These are phyloP conservation scores for Microtus pennsylvanicus DNA, from an alignment of 2,113 vertebrate genomes.

Conservation along the genomic window DNA sequence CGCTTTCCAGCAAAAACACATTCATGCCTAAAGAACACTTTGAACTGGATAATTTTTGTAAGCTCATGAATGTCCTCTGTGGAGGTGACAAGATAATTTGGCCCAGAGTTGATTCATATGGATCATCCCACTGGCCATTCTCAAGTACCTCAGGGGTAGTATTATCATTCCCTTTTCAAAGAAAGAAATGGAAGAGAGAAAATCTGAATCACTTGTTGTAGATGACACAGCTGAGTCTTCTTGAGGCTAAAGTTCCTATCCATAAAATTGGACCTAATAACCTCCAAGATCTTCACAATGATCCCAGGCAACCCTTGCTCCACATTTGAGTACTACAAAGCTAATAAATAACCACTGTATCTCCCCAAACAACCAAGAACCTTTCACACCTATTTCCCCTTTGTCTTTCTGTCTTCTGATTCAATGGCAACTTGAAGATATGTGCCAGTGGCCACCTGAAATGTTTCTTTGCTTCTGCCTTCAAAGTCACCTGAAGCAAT, in stretches of 20 bases:
- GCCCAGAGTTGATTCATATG: not conserved
- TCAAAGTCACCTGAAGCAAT: not conserved
- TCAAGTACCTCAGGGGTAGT: not conserved
- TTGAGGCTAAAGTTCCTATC: not conserved
- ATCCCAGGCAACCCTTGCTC: not conserved
- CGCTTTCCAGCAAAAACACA: not conserved
- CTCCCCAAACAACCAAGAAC: not conserved
- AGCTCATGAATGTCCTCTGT: not conserved
- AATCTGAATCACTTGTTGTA: not conserved
- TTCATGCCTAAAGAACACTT: not conserved
- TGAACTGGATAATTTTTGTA: not conserved
- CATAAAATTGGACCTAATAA: rapidly evolving
- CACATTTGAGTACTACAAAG: not conserved
- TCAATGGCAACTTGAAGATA: not conserved
- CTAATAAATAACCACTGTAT: no score
- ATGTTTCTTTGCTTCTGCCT: not conserved
- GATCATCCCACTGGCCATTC: not conserved
- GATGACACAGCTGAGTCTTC: not conserved
- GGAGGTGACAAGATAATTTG: not conserved
- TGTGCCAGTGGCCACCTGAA: not conserved
- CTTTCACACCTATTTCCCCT: not conserved
- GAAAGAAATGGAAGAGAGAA: not conserved
- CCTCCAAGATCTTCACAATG: not conserved
- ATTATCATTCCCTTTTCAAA: not conserved
- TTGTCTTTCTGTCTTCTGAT: not conserved